Evolutionary conservation across 1,140 invertebrate genomes (phyloP).

Genomic region (Bombus ignitus): DNA sequence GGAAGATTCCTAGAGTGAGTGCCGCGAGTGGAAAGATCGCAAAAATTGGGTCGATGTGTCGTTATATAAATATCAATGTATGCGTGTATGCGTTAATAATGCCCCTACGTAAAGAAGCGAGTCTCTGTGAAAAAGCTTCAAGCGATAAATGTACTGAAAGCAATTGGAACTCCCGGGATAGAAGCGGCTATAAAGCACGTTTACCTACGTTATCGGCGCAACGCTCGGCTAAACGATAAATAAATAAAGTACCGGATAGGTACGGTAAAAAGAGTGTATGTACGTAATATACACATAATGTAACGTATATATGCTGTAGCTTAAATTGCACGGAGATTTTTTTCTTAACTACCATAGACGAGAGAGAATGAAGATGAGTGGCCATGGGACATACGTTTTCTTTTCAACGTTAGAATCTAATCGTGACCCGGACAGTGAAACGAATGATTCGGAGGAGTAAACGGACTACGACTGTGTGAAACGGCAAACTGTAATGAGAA

Average conservation of each 20-base stretch:
- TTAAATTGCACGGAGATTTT: neutral
- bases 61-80: constrained; percentile 17
- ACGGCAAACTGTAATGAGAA: constrained; percentile 12
- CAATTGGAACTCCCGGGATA: constrained; percentile 39
- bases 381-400: constrained; percentile 75
- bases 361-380: constrained; percentile 56
- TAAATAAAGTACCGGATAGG: constrained; percentile 18
- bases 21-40: constrained; percentile 25
- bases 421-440: neutral
- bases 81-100: constrained; percentile 37
- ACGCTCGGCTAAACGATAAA: constrained; percentile 40
- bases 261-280: neutral
- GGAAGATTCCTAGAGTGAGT: constrained; percentile 23
- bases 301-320: neutral
- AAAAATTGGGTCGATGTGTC: constrained; percentile 9
- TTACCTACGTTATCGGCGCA: constrained; percentile 38
- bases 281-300: neutral
- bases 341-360: constrained; percentile 12
- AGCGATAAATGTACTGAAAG: constrained; percentile 50
- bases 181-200: constrained; percentile 53
- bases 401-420: constrained; percentile 22
- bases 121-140: constrained; percentile 49
- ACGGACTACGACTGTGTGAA: constrained; percentile 9
- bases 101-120: constrained; percentile 54
- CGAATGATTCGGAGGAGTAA: constrained; percentile 17